Evolutionary conservation across 2,888 invertebrate species (phyloP), one percentile per base, ranked within the genome.

Genomic region (Silvanus unidentatus): DNA sequence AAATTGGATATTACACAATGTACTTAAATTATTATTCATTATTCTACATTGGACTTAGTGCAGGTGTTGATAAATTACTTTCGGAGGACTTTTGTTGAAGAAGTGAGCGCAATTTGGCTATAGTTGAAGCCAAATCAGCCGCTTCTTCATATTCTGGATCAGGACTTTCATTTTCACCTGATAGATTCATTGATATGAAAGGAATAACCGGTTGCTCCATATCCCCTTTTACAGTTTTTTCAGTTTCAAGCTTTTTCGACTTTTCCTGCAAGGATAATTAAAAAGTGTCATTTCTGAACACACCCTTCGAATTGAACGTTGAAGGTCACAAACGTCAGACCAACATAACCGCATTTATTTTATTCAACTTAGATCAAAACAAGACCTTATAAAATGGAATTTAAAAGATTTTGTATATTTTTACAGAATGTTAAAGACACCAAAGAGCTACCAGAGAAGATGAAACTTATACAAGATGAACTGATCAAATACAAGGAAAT

Each of bases 81-180:
- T 69, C 69, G 1, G 69, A 68, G 11, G 69, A 68, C 55, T 74
- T 75, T 52, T 84, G 82, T 57, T 82, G 81, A 53, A 85, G 69
- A 55, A 85, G 66, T 39, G 77, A 80, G 40, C 84, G 69, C 39
- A 85, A 69, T 65, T 83, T 82, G 37, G 84, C 84, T 59, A 85
- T 85, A 58, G 83, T 83, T 46, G 82, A 79, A 44, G 84, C 83
- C 40, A 86, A 77, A 68, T 85, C 85, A 0, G 82, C 82, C 0
- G 81, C 77, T 60, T 85, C 86, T 64, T 86, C 85, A 63, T 84
- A 85, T 60, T 84, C 80, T 0, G 82, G 83, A 53, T 77, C 79
- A 0, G 73, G 70, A 55, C 69, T 71, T 11, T 62, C 62, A 16
- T 54, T 57, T 27, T 54, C 59, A 32, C 49, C 42, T n/a, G 58